Conservation (phyloP, 2,888 invertebrate species). For the Drosophila maculinotata region DNA sequence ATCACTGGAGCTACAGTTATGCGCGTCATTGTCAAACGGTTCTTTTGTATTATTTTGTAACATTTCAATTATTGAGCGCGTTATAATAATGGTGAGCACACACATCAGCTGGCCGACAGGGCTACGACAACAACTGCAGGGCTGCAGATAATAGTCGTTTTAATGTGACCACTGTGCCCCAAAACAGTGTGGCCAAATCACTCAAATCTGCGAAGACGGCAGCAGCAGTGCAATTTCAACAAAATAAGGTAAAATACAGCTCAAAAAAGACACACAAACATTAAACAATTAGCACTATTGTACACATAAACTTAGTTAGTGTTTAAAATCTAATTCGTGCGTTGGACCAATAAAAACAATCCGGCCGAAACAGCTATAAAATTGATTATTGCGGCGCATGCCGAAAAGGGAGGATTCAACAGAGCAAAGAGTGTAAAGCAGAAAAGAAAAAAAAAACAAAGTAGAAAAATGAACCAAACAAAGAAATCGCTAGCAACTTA, state of each 20-base stretch:
- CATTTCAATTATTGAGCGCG: constrained; percentile 40
- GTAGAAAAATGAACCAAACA: constrained; percentile 60
- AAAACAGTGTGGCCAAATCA: constrained; percentile 45
- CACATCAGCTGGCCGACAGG: constrained; percentile 42
- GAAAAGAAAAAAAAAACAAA: constrained; percentile 47
- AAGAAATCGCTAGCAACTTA: constrained; percentile 45
- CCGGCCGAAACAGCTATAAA: constrained; percentile 29
- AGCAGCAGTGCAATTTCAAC: constrained; percentile 75
- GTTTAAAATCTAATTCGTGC: constrained; percentile 22
- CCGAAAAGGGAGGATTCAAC: constrained; percentile 76
- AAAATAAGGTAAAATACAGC: constrained; percentile 76
- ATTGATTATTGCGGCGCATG: constrained; percentile 80
- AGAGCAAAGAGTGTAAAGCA: constrained; percentile 42
- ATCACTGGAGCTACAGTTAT: constrained; percentile 37
- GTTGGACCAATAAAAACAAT: constrained; percentile 13
- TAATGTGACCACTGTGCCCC: constrained; percentile 14
- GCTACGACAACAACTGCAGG: constrained; percentile 3
- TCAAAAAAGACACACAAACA: constrained; percentile 40
- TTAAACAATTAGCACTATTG: constrained; percentile 55
- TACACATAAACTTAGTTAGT: constrained; percentile 10
- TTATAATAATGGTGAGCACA: constrained; percentile 12
- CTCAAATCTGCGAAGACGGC: constrained; percentile 44
- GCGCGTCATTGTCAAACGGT: background rate
- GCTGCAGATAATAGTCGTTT: constrained; percentile 7
- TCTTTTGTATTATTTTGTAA: constrained; percentile 15